These are phyloP conservation scores for Ligdia adustata DNA, from an alignment of 2,888 invertebrate species.

Conservation along the genomic window DNA sequence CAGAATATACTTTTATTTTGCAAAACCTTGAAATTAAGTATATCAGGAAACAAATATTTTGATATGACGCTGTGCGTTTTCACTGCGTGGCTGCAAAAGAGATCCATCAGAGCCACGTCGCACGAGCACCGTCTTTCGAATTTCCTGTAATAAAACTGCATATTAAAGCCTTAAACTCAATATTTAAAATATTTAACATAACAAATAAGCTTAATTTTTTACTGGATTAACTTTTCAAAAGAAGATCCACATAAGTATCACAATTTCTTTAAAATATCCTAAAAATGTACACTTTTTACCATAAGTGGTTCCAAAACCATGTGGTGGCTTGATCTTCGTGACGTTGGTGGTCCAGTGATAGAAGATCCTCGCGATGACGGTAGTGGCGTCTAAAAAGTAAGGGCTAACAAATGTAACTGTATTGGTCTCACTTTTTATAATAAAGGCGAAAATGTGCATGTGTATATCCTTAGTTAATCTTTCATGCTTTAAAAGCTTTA, in stretches of 20 bases:
- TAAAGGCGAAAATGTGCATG: too few species aligned
- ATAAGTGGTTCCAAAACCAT: constrained; percentile 68
- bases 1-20: too few species aligned
- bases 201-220: too few species aligned
- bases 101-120: constrained; percentile 77
- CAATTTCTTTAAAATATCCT: constrained; percentile 9
- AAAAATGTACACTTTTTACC: too few species aligned
- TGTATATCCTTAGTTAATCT: too few species aligned
- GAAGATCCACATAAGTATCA: too few species aligned
- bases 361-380: constrained; percentile 71
- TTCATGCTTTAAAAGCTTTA: too few species aligned
- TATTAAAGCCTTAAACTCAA: too few species aligned
- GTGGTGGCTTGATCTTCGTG: constrained; percentile 76
- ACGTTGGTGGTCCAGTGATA: constrained; percentile 72
- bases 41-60: constrained; percentile 68
- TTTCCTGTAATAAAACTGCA: constrained; percentile 56
- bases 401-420: not conserved
- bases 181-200: too few species aligned
- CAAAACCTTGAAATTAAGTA: too few species aligned
- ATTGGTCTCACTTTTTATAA: too few species aligned
- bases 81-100: constrained; percentile 60
- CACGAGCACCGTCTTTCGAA: constrained; percentile 66
- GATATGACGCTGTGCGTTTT: constrained; percentile 61
- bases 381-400: constrained; percentile 63
- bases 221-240: too few species aligned